Base-by-base conservation (phyloP, 2,888 invertebrate species). In the Melanchra persicariae region DNA sequence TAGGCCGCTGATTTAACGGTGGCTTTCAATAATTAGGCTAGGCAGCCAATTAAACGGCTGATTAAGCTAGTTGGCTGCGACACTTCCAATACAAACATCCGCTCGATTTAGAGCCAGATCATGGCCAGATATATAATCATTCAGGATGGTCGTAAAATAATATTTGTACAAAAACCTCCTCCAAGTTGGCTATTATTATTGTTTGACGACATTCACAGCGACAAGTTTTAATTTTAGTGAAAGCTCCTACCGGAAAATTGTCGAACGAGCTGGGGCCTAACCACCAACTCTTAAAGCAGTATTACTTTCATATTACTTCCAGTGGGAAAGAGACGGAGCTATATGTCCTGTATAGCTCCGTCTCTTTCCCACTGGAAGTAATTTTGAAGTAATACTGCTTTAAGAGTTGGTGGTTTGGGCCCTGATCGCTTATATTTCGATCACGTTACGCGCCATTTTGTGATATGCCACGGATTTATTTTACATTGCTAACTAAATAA, bases 391-490 rank as follows among this genome's bases (percentile, higher is more conserved):
- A n/a, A n/a, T n/a, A n/a, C n/a, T n/a, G n/a, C n/a, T n/a, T n/a
- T n/a, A n/a, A n/a, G n/a, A n/a, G n/a, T n/a, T n/a, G n/a, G n/a
- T n/a, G n/a, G n/a, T n/a, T n/a, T n/a, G n/a, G n/a, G n/a, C n/a
- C n/a, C n/a, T n/a, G 62, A 59, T 60, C 64, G 49, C 71, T 78
- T 70, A 62, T 80, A 85, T 87, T 85, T 85, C 67, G 67, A 83
- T 84, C 84, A 87, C 85, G 85, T 86, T 66, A 74, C 76, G 67
- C 66, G 58, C 63, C 70, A 76, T 75, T 80, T 79, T 77, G 70
- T 73, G 70, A 61, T 79, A 83, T 72, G 61, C 72, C 70, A 65
- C 59, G 69, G 61, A 79, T 77, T 81, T 79, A 78, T 85, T 70
- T 80, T 66, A 70, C 67, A 73, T 76, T 72, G 69, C 17, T 69